phyloP scores from a whole-genome alignment of 2,888 invertebrate species.

The Drosophila mayaguana region DNA sequence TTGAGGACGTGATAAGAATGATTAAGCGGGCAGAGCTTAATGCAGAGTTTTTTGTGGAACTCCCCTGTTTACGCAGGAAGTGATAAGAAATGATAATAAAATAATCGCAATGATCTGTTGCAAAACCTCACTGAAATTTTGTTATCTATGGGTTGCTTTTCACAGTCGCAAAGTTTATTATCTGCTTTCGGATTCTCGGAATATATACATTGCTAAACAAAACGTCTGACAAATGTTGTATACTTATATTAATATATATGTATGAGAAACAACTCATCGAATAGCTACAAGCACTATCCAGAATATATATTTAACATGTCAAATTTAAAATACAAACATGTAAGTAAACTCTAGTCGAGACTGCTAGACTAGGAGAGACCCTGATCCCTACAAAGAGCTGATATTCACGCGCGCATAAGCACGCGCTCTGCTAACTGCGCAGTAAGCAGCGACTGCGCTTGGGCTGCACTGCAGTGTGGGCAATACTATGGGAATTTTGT shows the following conservation, averaged over 20 bases:
- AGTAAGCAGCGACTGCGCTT: too few relatives aligned
- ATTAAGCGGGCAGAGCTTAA: too few relatives aligned
- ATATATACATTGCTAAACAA: too few relatives aligned
- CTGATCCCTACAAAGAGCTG: too few relatives aligned
- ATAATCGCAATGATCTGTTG: neutral
- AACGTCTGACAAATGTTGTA: too few relatives aligned
- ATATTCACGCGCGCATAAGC: too few relatives aligned
- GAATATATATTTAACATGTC: neutral
- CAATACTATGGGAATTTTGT: too few relatives aligned
- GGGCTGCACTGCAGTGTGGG: too few relatives aligned
- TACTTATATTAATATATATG: neutral
- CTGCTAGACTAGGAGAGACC: too few relatives aligned
- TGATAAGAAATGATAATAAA: neutral
- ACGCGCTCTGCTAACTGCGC: too few relatives aligned
- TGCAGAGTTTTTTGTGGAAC: neutral
- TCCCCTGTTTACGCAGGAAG: neutral
- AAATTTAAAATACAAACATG: neutral
- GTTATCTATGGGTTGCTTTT: neutral
- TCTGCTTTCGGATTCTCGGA: neutral
- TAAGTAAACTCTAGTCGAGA: too few relatives aligned
- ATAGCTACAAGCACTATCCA: neutral
- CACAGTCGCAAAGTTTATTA: constrained; percentile 3
- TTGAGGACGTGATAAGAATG: neutral
- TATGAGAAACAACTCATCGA: neutral
- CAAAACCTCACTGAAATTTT: too few relatives aligned